Base-by-base conservation (phyloP, 2,888 invertebrate genomes). In the Andrena bucephala region DNA sequence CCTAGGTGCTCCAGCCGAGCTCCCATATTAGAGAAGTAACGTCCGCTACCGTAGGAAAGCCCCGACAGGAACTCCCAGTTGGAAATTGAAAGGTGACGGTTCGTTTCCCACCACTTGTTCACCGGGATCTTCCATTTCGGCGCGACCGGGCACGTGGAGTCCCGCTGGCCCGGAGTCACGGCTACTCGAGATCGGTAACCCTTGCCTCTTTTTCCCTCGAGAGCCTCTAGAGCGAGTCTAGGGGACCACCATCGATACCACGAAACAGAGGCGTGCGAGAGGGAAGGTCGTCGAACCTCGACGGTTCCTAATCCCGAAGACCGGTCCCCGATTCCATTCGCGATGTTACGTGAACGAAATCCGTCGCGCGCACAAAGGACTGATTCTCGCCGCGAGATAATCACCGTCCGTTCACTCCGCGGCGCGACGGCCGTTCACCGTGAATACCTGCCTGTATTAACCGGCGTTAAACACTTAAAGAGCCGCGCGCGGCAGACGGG, bases 301-400 rank as follows among this genome's bases (percentile, higher is more conserved):
- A n/a, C 60, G 76, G 62, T 84, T 78, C 73, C 80, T 89, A 88
- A 89, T 88, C 83, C 84, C 74, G 54, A 74, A 78, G 87, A 87
- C 85, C 89, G 83, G 89, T 87, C 87, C 42, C 67, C 69, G 72
- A 75, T 69, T 77, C 71, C 57, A 82, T 83, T 78, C 65, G 69
- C 74, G 74, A 84, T 77, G 73, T 88, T 88, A 87, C 83, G 89
- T 66, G 84, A 87, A 65, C 87, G 67, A 87, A 77, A 85, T 81
- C 73, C 59, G 48, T 24, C 77, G 29, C 50, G 77, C 66, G n/a
- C 67, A 13, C 31, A 27, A 70, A 73, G 27, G 59, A 48, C 27
- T 42, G 73, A 83, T 83, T 67, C 50, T 66, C 63, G 24, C 36
- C 62, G 27, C 50, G 67, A 71, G 71, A 82, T 70, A 82, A 81